Evolutionary conservation across 2,113 vertebrate genomes (phyloP), one percentile per base, ranked within the genome.

Genomic region (Gallinago media): DNA sequence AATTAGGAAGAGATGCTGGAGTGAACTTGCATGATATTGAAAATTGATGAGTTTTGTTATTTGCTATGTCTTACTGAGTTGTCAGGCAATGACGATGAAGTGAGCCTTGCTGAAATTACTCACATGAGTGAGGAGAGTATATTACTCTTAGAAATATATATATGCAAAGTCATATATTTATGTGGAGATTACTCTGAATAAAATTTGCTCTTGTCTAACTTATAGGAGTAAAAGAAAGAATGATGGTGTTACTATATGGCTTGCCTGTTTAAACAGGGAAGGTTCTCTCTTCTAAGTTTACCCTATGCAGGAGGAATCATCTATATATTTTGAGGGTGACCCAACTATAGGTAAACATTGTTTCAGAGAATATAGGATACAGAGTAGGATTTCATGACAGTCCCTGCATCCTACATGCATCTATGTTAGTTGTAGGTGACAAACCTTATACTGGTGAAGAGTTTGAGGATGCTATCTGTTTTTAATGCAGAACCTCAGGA

Each of bases 1-100:
- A 96, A 92, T 84, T 91, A 84, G 94, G 94, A 42, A 72, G 63
- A 32, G 75, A 77, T 65, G 91, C 62, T 80, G 84, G 44, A 77
- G 56, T 66, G 86, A 96, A 75, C 59, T 85, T 78, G 56, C 36
- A 20, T 19, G 59, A 75, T 62, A 71, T 4, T 12, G 22, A 61
- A 76, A 95, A 93, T 49, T 50, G 87, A 89, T 93, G 55, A 42
- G 71, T 7, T 92, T 89, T 88, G 54, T 85, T 92, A 29, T 72
- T 29, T 66, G 88, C 75, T 46, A 0, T 46, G 42, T 88, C 77
- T 74, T 75, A 14, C 74, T 42, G 90, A 71, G 54, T 70, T 95
- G 86, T 84, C 61, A 62, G 88, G 74, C 9, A 3, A 25, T 9
- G 77, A 36, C 29, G 13, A 81, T 88, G 89, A 77, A 94, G 54